phyloP scores from a whole-genome alignment of 2,797 vertebrate species.

The Bradypodion ventrale region DNA sequence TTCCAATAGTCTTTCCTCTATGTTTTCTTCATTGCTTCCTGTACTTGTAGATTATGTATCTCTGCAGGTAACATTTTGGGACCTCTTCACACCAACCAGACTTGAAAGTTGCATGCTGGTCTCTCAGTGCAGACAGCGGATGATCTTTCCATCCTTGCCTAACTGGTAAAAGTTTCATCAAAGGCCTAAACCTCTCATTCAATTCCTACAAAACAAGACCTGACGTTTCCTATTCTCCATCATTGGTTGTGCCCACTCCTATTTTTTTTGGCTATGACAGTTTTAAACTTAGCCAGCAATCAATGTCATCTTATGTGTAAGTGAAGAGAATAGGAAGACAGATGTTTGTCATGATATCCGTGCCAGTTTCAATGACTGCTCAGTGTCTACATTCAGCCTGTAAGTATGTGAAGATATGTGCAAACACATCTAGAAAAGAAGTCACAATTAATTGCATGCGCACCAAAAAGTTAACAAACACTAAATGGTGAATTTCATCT shows the following conservation, averaged over 20 bases:
- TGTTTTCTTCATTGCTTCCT: constrained; percentile 47
- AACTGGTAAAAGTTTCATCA: neutral
- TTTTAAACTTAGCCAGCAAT: neutral
- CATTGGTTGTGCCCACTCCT: neutral
- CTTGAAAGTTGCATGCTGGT: constrained; percentile 19
- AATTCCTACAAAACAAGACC: neutral
- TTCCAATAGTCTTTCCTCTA: constrained; percentile 16
- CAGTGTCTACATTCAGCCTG: neutral
- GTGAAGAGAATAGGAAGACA: neutral
- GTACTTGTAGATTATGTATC: constrained; percentile 25
- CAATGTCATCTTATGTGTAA: neutral
- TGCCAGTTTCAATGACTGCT: neutral
- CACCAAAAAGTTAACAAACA: neutral
- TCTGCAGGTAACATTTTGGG: neutral
- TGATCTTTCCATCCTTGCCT: neutral
- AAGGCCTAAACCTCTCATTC: constrained; percentile 8
- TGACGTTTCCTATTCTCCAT: constrained; percentile 17
- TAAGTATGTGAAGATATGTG: neutral
- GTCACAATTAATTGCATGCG: neutral
- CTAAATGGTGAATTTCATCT: neutral
- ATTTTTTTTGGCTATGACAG: neutral
- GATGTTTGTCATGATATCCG: neutral
- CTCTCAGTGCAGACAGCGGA: constrained; percentile 3
- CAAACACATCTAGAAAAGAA: neutral
- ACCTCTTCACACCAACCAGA: neutral